Evolutionary conservation across 2,888 invertebrate genomes (phyloP).

Genomic region (Thecocarcelia acutangulata): DNA sequence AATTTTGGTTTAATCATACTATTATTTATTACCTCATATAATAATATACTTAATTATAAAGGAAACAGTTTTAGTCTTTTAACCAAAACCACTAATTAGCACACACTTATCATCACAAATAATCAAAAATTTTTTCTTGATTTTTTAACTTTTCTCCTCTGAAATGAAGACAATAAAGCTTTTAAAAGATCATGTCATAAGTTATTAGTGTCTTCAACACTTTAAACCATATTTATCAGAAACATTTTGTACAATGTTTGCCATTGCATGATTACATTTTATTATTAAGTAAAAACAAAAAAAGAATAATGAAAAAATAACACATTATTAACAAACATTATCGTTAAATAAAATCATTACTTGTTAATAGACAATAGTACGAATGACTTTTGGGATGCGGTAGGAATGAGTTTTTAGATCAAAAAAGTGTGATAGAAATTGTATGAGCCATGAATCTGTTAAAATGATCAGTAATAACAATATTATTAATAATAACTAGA

Average conservation of each 20-base stretch:
- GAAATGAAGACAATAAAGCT: neutral
- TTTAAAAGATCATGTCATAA: conserved; percentile 62
- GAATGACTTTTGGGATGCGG: conserved; percentile 21
- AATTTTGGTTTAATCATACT: neutral
- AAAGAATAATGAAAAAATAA: conserved; percentile 27
- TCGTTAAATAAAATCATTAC: conserved; percentile 62
- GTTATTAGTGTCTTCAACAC: conserved; percentile 62
- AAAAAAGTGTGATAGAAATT: conserved; percentile 21
- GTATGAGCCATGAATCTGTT: conserved; percentile 6
- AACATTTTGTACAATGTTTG: conserved; percentile 30
- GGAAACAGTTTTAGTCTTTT: conserved; percentile 8
- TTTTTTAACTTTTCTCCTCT: conserved; percentile 10
- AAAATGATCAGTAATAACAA: neutral
- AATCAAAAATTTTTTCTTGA: conserved; percentile 1
- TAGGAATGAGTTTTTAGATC: conserved; percentile 13
- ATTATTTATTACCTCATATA: conserved; percentile 27
- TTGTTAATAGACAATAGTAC: conserved; percentile 60
- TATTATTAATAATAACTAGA: neutral
- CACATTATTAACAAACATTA: conserved; percentile 57
- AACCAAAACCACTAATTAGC: conserved; percentile 57
- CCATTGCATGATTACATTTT: conserved; percentile 24
- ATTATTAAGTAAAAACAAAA: conserved; percentile 25
- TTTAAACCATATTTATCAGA: conserved; percentile 50
- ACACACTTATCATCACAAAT: conserved; percentile 54
- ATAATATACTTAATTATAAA: conserved; percentile 5